Evolutionary conservation across 2,888 invertebrate genomes (phyloP), one percentile per base, ranked within the genome.

Genomic region (Sarcophaga carnaria): DNA sequence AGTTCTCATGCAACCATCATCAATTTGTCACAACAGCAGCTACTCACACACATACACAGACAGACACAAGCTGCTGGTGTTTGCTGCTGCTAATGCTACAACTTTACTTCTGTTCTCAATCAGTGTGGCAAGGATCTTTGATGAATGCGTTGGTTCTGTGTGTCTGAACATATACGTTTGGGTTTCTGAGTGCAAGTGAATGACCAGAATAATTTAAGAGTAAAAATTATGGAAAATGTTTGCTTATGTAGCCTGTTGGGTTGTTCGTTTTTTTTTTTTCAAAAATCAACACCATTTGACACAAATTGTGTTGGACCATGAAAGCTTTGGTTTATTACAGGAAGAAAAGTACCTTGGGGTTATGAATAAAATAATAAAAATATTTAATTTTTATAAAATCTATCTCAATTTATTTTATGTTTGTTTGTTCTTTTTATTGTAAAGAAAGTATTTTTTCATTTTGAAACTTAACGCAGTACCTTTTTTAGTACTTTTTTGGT

Each of bases 151-250:
- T 20, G 54, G 45, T 45, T 45, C 11, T 45, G 22, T 49, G 47
- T 22, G 22, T n/a, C n/a, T n/a, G n/a, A n/a, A n/a, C n/a, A n/a
- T n/a, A n/a, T n/a, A n/a, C n/a, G n/a, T n/a, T 20, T 22, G 69
- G 66, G 67, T 81, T 22, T 1, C 2, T 6, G 59, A 14, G 1
- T 14, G 20, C 17, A 63, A 45, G 80, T 63, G 77, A 80, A 77
- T 80, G 80, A 72, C 80, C 80, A 77, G 77, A 85, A 85, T 85
- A 85, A 60, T 75, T 79, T 81, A 64, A 79, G 25, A 64, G 54
- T 59, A 64, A 82, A 82, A 81, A 37, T 37, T 76, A 81, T 76
- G 70, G 37, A 63, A 63, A 45, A 70, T 64, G 8, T 20, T 75
- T 69, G 10, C 62, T 59, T 54, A 14, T 54, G 5, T 17, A 54